These are phyloP conservation scores for Petrolisthes cinctipes DNA, from an alignment of 2,888 invertebrate species.

Conservation along the genomic window DNA sequence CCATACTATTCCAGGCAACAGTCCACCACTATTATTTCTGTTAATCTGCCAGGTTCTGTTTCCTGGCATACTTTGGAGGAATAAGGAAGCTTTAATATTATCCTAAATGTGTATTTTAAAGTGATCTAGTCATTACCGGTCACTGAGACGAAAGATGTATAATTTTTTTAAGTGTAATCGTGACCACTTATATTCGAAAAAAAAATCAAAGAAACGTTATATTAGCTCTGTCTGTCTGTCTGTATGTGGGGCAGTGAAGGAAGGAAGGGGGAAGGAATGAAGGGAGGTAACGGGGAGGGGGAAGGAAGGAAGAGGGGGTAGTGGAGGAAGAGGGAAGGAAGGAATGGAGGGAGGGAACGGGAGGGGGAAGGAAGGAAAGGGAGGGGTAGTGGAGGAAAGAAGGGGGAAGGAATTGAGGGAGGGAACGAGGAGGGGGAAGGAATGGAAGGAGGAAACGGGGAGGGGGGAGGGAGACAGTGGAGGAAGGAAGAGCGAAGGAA, in stretches of 20 bases:
- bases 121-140: no score
- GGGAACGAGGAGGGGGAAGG: neutral
- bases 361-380: neutral
- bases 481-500: neutral
- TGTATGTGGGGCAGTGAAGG: neutral
- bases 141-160: neutral
- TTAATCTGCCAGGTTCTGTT: no score
- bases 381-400: neutral
- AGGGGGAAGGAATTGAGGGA: neutral
- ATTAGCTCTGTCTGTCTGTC: neutral
- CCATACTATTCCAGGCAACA: no score
- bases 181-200: neutral
- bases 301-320: neutral
- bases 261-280: neutral
- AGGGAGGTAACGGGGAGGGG: neutral
- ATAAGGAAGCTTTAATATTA: no score
- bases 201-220: neutral
- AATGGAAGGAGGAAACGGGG: neutral
- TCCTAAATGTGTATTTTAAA: no score
- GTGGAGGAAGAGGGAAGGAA: neutral
- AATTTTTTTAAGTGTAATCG: neutral
- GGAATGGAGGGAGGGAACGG: neutral
- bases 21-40: no score
- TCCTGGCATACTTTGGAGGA: no score
- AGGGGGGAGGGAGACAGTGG: neutral